These are phyloP conservation scores for Catajapyx aquilonaris DNA, from an alignment of 1,140 invertebrate genomes.

Conservation along the genomic window DNA sequence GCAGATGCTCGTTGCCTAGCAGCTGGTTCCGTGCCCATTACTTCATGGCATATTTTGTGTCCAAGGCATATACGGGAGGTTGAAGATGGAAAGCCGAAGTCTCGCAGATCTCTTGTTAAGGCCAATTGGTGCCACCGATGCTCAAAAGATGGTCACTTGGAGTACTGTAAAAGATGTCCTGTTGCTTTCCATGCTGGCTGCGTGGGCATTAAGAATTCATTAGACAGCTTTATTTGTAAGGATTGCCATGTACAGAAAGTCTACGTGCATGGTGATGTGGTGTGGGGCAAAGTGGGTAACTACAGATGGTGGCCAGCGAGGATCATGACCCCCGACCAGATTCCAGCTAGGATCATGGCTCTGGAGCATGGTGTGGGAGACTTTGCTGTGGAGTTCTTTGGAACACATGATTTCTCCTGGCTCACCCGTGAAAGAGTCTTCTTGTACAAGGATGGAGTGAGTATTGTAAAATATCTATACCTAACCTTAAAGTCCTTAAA, in stretches of 20 bases:
- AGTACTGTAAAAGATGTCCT: slow-evolving; percentile 86
- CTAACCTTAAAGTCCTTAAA: too few relatives aligned
- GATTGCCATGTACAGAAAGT: slow-evolving; percentile 71
- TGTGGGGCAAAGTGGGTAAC: slow-evolving; percentile 75
- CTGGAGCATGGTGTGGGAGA: slow-evolving; percentile 53
- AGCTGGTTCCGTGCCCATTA: too few relatives aligned
- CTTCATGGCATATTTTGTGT: too few relatives aligned
- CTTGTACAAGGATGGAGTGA: slow-evolving; percentile 61
- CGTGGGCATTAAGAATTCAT: slow-evolving; percentile 40
- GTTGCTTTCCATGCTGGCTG: slow-evolving; percentile 77
- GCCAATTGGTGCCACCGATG: too few relatives aligned
- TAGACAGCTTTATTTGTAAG: slow-evolving; percentile 60
- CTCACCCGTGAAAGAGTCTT: slow-evolving; percentile 57
- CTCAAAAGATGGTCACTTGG: slow-evolving; percentile 65
- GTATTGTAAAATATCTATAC: slow-evolving; percentile 12
- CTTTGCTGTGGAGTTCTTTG: slow-evolving; percentile 85
- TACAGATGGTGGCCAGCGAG: slow-evolving; percentile 87
- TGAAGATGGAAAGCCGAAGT: too few relatives aligned
- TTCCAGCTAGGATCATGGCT: slow-evolving; percentile 57
- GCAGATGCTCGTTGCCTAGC: too few relatives aligned
- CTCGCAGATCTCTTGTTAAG: too few relatives aligned
- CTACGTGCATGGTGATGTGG: slow-evolving; percentile 76
- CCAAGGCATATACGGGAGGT: too few relatives aligned
- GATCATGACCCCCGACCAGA: slow-evolving; percentile 61
- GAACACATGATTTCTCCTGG: slow-evolving; percentile 82